Percentiles rank a stretch among this genome's conserved stretches.
Conservation (phyloP, 2,888 invertebrate species). For the Noctua janthe region DNA sequence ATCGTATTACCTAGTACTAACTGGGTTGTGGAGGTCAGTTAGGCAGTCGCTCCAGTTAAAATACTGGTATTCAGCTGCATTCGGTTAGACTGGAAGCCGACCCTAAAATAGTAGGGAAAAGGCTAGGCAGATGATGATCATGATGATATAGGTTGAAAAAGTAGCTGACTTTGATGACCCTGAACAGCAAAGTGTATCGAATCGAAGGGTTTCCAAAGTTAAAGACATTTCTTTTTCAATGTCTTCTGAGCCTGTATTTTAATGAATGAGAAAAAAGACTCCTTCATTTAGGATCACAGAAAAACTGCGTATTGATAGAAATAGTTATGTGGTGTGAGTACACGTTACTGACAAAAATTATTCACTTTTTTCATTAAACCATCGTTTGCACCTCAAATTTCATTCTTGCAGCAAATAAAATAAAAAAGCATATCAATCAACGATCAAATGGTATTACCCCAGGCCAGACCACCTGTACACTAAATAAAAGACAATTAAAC, state of each 20-base stretch:
- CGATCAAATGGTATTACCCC: conserved; percentile 18
- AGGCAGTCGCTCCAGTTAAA: too few relatives aligned
- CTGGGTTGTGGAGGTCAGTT: too few relatives aligned
- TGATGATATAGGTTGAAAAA: neutral
- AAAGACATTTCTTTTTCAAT: neutral
- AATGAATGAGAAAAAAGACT: neutral
- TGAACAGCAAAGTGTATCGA: neutral
- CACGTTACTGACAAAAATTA: neutral
- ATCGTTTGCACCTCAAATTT: neutral
- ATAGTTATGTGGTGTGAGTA: neutral
- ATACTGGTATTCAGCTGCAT: too few relatives aligned
- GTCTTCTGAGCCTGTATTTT: neutral
- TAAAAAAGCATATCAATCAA: conserved; percentile 14
- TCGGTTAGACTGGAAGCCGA: too few relatives aligned
- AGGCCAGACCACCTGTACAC: conserved; percentile 39
- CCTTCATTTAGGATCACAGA: neutral
- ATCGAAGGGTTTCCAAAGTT: neutral
- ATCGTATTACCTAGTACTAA: too few relatives aligned
- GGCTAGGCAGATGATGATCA: too few relatives aligned
- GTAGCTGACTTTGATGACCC: neutral
- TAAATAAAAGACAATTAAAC: conserved; percentile 71
- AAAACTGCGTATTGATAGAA: neutral
- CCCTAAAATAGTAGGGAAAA: too few relatives aligned
- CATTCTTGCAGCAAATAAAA: neutral
- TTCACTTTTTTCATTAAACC: neutral